These are phyloP conservation scores for Neogale vison DNA, from an alignment of 2,113 vertebrate genomes.

Conservation along the genomic window DNA sequence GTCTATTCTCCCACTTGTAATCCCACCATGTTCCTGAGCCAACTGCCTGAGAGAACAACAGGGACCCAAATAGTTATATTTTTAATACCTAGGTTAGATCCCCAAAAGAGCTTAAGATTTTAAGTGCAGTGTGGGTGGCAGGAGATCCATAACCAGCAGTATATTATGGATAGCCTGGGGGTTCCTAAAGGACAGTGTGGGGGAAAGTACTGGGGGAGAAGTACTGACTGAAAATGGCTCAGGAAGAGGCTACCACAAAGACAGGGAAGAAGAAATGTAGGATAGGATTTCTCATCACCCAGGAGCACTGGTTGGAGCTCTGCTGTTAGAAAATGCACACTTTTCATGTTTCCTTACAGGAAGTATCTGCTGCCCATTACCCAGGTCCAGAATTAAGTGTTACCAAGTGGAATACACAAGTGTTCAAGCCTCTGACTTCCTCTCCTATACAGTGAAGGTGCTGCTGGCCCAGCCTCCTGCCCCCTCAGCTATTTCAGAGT, in stretches of 20 bases:
- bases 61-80: not conserved
- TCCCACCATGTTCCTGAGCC: not conserved
- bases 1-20: not conserved
- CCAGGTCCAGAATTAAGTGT: not conserved
- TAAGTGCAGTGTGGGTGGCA: not conserved
- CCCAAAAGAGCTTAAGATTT: not conserved
- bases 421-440: not conserved
- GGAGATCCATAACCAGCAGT: not conserved
- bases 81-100: not conserved
- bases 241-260: rapidly evolving
- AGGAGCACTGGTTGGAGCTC: not conserved
- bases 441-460: not conserved
- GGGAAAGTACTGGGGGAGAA: not conserved
- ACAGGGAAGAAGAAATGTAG: not conserved
- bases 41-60: not conserved
- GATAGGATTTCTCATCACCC: not conserved
- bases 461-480: not conserved
- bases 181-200: not conserved
- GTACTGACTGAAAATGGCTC: not conserved
- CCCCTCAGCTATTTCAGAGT: not conserved
- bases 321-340: not conserved
- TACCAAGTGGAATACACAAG: not conserved
- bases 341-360: not conserved
- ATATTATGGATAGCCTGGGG: not conserved
- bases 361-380: not conserved